Evolutionary conservation across 2,797 vertebrate species (phyloP).

Genomic region (Tapera naevia): DNA sequence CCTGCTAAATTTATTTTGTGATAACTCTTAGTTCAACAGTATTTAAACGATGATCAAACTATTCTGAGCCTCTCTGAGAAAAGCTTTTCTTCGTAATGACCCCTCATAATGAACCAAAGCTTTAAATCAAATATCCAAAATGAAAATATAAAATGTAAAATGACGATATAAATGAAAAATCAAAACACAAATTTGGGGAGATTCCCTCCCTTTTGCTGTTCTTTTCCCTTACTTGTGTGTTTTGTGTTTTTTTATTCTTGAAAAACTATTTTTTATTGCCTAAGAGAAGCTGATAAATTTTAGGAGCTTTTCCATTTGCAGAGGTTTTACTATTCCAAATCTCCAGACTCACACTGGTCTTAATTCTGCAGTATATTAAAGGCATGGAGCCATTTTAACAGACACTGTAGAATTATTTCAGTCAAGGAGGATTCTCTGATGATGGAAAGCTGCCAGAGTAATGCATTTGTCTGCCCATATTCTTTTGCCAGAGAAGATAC

Average conservation of each 20-base stretch:
- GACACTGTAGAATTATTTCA: not conserved
- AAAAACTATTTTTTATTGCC: not conserved
- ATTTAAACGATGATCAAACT: slow-evolving; percentile 11
- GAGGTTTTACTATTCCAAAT: slow-evolving; percentile 13
- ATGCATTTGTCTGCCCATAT: not conserved
- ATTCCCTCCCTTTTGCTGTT: not conserved
- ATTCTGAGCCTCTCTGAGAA: not conserved
- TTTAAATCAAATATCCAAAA: not conserved
- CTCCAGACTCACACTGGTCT: not conserved
- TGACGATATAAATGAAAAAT: not conserved
- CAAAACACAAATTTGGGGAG: not conserved
- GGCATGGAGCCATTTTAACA: not conserved
- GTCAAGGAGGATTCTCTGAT: not conserved
- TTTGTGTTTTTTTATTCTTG: not conserved
- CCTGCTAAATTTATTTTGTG: not conserved
- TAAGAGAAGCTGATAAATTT: not conserved
- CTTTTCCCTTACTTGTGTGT: not conserved
- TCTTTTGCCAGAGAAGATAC: not conserved
- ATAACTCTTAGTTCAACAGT: not conserved
- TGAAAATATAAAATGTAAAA: slow-evolving; percentile 1
- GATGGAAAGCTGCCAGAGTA: not conserved
- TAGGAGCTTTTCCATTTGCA: not conserved
- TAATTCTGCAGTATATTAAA: slow-evolving; percentile 19
- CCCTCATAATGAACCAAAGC: not conserved
- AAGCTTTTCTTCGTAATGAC: not conserved